Base-by-base conservation (phyloP, 2,888 invertebrate species). In the Heliconius ismenius region DNA sequence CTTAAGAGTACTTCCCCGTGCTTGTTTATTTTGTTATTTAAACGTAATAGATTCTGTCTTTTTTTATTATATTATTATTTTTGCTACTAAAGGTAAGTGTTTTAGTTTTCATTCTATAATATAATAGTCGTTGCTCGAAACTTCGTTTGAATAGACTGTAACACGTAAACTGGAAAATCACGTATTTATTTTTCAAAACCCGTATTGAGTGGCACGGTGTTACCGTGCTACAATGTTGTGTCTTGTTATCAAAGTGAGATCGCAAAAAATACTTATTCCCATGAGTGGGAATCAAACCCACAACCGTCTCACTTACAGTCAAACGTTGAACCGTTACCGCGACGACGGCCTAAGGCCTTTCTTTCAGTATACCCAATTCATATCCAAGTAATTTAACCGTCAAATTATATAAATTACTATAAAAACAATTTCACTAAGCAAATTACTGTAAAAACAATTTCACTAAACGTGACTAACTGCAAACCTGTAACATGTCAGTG, bases 381-480 rank as follows among this genome's bases (percentile, higher is more conserved):
- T 9, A 21, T 54, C 6, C 39, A 64, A 63, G 68, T 63, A 77
- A 77, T 77, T 77, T 75, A 28, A 75, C 68, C 24, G 73, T 70
- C 68, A 49, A 68, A 21, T 13, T 18, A 49, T n/a, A 70, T 32
- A 49, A 70, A 54, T n/a, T 70, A 54, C 15, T 70, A 70, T n/a
- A 58, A 65, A 26, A 76, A 67, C 54, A 67, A 39, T 65, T 65
- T 65, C 6, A 65, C n/a, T 11, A n/a, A 11, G 79, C 58, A 79
- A 77, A 77, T 79, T 77, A 75, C 79, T 77, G 63, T 77, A 70
- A 80, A 79, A 78, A 80, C 77, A 78, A 78, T 79, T 78, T 78
- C 26, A 74, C 67, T 49, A 76, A 75, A 77, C 75, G 49, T 78
- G 74, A 64, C 62, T 74, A 74, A 73, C 58, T 74, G 67, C 64